Percentiles rank a stretch among this genome's conserved stretches.
Conservation (phyloP, 2,113 vertebrate species). For the Setophaga coronata region DNA sequence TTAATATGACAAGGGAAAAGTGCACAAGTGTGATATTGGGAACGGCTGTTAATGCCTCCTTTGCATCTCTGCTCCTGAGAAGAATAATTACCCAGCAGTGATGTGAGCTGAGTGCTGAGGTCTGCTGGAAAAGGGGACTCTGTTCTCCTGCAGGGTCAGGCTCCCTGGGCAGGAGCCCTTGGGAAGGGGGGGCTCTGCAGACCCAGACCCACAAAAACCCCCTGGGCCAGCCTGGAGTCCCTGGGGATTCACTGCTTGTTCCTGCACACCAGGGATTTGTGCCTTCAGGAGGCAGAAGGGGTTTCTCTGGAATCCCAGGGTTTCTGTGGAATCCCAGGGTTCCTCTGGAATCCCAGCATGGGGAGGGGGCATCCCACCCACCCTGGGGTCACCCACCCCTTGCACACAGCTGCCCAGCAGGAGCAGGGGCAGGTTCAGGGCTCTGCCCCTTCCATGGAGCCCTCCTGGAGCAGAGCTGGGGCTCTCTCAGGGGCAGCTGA, state of each 20-base stretch:
- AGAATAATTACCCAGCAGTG: constrained; percentile 8
- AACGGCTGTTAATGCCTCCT: constrained; percentile 13
- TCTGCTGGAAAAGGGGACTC: not conserved
- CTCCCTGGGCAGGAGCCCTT: not conserved
- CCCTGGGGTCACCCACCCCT: too few species aligned
- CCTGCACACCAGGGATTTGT: too few species aligned
- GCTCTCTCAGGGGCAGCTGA: too few species aligned
- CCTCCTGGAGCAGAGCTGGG: too few species aligned
- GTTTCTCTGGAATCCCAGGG: too few species aligned
- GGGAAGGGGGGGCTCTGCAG: not conserved
- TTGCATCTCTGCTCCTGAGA: constrained; percentile 30
- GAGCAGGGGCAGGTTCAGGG: too few species aligned
- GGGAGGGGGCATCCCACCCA: too few species aligned
- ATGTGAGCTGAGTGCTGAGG: not conserved
- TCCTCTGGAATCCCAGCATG: too few species aligned
- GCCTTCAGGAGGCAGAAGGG: not conserved
- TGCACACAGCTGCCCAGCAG: too few species aligned
- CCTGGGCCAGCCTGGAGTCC: not conserved
- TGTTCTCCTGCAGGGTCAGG: not conserved
- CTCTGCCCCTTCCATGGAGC: too few species aligned
- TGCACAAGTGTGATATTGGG: constrained; percentile 30
- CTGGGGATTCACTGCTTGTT: not conserved
- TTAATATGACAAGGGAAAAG: constrained; percentile 47
- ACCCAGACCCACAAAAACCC: not conserved
- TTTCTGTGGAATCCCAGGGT: too few species aligned